Percentiles rank a stretch among this genome's conserved stretches.
phyloP scores from a whole-genome alignment of 2,888 invertebrate genomes.

The Urechis unicinctus region DNA sequence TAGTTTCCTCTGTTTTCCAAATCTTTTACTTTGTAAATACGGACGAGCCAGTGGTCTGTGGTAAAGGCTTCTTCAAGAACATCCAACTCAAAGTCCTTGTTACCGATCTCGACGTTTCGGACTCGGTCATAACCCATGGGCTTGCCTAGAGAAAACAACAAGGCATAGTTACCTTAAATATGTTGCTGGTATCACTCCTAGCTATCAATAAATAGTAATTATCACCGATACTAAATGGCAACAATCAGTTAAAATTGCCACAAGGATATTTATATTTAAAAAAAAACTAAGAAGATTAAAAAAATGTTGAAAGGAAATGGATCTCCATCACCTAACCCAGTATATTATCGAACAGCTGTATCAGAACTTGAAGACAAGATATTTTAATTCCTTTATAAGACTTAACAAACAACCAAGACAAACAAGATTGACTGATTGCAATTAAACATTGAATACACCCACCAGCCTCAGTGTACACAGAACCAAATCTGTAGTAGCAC shows the following conservation, averaged over 20 bases:
- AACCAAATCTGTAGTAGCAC: conserved; percentile 97
- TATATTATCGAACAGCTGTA: too few relatives aligned
- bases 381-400: neutral
- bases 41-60: conserved; percentile 97
- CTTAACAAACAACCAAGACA: neutral
- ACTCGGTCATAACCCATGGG: conserved; percentile 95
- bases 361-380: too few relatives aligned
- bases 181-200: neutral
- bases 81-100: conserved; percentile 95
- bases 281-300: neutral
- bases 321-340: neutral
- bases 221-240: neutral
- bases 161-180: too few relatives aligned
- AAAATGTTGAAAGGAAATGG: neutral
- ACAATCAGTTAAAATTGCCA: neutral
- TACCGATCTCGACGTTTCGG: conserved; percentile 93
- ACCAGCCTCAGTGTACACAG: conserved; percentile 92
- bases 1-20: conserved; percentile 64
- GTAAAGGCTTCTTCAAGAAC: conserved; percentile 99
- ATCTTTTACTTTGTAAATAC: conserved; percentile 96
- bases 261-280: neutral
- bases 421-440: neutral
- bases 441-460: too few relatives aligned
- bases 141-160: conserved; percentile 59
- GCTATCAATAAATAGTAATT: neutral